Conservation (phyloP, 2,797 vertebrate species). For the Enteromius viviparus region DNA sequence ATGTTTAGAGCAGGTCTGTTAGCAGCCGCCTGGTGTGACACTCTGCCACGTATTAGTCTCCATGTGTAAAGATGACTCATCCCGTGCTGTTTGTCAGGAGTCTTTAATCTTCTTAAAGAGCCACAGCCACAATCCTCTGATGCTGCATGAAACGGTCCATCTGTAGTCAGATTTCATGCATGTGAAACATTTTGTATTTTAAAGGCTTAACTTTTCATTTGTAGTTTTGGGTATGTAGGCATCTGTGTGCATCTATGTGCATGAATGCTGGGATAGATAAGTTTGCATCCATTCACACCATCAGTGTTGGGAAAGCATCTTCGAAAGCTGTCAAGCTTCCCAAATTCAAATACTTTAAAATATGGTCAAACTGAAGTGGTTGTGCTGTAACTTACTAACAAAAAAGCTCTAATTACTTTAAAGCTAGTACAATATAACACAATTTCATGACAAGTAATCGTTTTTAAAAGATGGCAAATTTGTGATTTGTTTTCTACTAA, state of each 20-base stretch:
- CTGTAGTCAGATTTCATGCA: constrained; percentile 22
- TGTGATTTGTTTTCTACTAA: not conserved
- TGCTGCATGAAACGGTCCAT: constrained; percentile 24
- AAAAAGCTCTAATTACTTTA: not conserved
- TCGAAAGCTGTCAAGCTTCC: not conserved
- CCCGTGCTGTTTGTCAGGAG: constrained; percentile 33
- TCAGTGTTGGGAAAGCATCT: constrained; percentile 6
- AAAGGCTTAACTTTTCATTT: constrained; percentile 5
- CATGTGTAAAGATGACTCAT: constrained; percentile 43
- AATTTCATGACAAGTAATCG: not conserved
- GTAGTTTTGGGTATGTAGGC: not conserved
- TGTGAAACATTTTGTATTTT: constrained; percentile 15
- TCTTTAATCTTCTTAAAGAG: constrained; percentile 54
- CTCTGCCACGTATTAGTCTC: constrained; percentile 47
- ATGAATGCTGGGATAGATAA: not conserved
- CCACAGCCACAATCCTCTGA: constrained; percentile 27
- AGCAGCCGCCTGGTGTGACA: constrained; percentile 52
- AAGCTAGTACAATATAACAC: not conserved
- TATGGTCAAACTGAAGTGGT: not conserved
- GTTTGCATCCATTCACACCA: constrained; percentile 1
- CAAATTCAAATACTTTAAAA: not conserved
- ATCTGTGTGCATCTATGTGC: constrained; percentile 4
- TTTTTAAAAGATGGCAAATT: too few relatives aligned
- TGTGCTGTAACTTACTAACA: not conserved
- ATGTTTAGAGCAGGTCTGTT: constrained; percentile 52